Evolutionary conservation across 2,113 vertebrate species (phyloP), one percentile per base, ranked within the genome.

Genomic region (Empidonax alnorum): DNA sequence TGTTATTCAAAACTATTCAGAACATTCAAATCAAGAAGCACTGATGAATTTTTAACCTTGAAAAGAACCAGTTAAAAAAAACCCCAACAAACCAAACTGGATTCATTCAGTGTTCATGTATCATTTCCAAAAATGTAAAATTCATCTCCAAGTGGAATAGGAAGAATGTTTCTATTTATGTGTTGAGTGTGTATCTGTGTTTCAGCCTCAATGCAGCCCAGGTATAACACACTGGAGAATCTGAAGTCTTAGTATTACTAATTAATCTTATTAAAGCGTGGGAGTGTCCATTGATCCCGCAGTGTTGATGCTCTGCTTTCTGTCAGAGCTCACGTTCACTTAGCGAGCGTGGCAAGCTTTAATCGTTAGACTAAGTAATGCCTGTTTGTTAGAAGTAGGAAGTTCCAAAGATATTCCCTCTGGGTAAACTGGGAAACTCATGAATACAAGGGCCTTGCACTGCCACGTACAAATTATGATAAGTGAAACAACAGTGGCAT

Each of bases 1-100:
- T 93, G 86, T 96, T 92, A 74, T 88, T 97, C 90, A 90, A 74
- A 97, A 93, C 19, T 92, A 83, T 94, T 96, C 91, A 92, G 83
- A 97, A 96, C 28, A 4, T 93, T 97, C 75, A 56, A 87, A 87
- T 96, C 95, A 91, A 96, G 90, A 94, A 94, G 73, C 33, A 2
- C 63, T 90, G 93, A 86, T 95, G 88, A 81, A 91, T 78, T 85
- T 78, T 94, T 87, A 84, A 77, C 76, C 50, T 96, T 89, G 56
- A 94, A 94, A 80, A 80, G 73, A 68, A 47, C 83, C 76, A 49
- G n/a, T 65, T 89, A 25, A 69, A 22, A 79, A 96, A 69, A 30
- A 3, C 33, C 28, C 20, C 33, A 33, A 7, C 10, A 35, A 73
- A 85, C 30, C 14, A 76, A 56, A 30, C 24, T 16, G 18, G 33